phyloP scores from a whole-genome alignment of 2,797 vertebrate genomes.

The Urosaurus nigricauda region DNA sequence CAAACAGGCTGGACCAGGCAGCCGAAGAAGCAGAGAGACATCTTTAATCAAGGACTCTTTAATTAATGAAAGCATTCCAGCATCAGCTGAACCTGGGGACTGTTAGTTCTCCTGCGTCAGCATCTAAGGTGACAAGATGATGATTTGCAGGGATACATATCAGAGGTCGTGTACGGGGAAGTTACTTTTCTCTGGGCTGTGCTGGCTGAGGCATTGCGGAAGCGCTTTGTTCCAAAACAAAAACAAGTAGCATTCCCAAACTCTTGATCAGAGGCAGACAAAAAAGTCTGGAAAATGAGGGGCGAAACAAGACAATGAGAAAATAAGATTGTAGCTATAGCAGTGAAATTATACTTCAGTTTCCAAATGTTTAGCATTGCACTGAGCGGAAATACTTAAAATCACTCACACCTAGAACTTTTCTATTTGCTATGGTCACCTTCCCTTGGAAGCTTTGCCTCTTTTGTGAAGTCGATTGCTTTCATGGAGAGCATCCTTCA shows the following conservation, averaged over 20 bases:
- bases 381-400: too few species aligned
- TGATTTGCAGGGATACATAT: background rate
- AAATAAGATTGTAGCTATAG: background rate
- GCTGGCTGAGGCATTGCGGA: too few species aligned
- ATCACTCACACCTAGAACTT: too few species aligned
- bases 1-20: background rate
- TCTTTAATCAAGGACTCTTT: background rate
- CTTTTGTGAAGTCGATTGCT: too few species aligned
- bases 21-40: background rate
- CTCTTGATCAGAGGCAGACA: background rate
- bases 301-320: background rate
- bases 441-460: too few species aligned
- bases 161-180: background rate
- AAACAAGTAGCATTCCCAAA: background rate
- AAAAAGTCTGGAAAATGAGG: background rate
- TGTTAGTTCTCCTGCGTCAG: background rate
- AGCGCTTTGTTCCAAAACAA: too few species aligned
- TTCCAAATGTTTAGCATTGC: too few species aligned
- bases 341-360: too few species aligned
- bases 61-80: conserved; percentile 6
- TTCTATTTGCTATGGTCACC: too few species aligned
- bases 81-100: background rate
- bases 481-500: too few species aligned
- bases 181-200: too few species aligned
- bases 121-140: too few species aligned